phyloP scores from a whole-genome alignment of 2,888 invertebrate genomes.

The Athetis lepigone region DNA sequence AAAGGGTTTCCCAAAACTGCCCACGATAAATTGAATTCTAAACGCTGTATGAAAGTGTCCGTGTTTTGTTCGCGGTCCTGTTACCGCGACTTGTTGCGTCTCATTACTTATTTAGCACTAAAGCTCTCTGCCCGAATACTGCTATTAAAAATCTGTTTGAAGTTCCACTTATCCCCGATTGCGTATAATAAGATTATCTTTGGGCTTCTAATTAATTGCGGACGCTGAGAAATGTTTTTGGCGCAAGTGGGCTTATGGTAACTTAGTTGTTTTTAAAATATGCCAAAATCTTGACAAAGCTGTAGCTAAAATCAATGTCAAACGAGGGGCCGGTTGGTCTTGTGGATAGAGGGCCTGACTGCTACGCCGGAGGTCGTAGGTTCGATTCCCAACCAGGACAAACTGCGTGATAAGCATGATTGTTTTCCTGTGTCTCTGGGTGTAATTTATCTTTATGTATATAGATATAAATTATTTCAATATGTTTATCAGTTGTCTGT shows the following conservation, averaged over 20 bases:
- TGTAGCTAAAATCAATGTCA: too few species aligned
- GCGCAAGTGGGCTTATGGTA: background rate
- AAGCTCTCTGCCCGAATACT: conserved; percentile 11
- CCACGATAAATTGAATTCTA: conserved; percentile 25
- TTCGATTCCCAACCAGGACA: too few species aligned
- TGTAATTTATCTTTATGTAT: too few species aligned
- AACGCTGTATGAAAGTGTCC: conserved; percentile 8
- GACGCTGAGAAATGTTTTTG: background rate
- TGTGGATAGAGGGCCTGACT: too few species aligned
- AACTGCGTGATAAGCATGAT: too few species aligned
- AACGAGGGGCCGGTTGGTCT: too few species aligned
- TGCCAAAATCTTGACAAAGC: too few species aligned
- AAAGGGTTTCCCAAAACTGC: background rate
- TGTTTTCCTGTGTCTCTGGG: too few species aligned
- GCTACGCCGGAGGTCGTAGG: too few species aligned
- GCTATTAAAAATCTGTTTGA: conserved; percentile 32
- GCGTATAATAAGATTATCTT: background rate
- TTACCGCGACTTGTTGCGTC: conserved; percentile 50
- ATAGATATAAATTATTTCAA: too few species aligned
- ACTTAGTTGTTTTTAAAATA: background rate
- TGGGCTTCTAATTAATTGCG: background rate
- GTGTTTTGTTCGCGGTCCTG: conserved; percentile 19
- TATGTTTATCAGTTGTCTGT: too few species aligned
- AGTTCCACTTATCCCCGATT: background rate
- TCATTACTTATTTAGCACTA: conserved; percentile 46